Base-by-base conservation (phyloP, 2,797 vertebrate species). In the Glossophaga mutica region DNA sequence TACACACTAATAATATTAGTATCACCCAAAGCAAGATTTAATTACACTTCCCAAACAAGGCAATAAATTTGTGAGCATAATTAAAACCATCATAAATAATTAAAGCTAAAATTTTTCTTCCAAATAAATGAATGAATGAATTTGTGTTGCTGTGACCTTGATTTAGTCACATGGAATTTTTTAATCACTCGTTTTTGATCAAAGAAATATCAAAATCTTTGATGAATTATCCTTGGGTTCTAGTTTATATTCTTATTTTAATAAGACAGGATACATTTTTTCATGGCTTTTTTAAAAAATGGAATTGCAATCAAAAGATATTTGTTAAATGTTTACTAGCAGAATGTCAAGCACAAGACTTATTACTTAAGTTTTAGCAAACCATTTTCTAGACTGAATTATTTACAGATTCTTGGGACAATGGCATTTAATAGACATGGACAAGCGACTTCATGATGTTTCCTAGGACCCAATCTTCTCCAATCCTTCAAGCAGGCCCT, bases 51-150 rank as follows among this genome's bases (percentile, higher is more conserved):
- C 76, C 26, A 93, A 97, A 82, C 11, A 84, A 94, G 44, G 68
- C 32, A 93, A 59, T 95, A 86, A 67, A 95, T 94, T 94, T 87
- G n/a, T 73, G 50, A 84, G 37, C 39, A 59, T 48, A 67, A 59
- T 82, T 96, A 92, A 91, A 88, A 81, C 19, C 88, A 44, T 88
- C 62, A 44, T 52, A 89, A 95, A 89, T 85, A 94, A 94, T 71
- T 89, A 92, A 95, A 88, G 18, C 55, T 81, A 93, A 96, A 78
- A 74, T 10, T 29, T 59, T 74, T 86, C 14, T 92, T 89, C 65
- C 82, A 73, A 94, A 93, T 89, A 85, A 94, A 93, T 91, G 48
- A 91, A 94, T 91, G 55, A 91, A 94, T 59, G 88, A 62, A 93
- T 95, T 67, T 86, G 21, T 88, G 55, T 74, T 86, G 50, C 77